These are phyloP conservation scores for Eucidaris tribuloides DNA, from an alignment of 35 echinoderm and acorn worm genomes.

Conservation along the genomic window DNA sequence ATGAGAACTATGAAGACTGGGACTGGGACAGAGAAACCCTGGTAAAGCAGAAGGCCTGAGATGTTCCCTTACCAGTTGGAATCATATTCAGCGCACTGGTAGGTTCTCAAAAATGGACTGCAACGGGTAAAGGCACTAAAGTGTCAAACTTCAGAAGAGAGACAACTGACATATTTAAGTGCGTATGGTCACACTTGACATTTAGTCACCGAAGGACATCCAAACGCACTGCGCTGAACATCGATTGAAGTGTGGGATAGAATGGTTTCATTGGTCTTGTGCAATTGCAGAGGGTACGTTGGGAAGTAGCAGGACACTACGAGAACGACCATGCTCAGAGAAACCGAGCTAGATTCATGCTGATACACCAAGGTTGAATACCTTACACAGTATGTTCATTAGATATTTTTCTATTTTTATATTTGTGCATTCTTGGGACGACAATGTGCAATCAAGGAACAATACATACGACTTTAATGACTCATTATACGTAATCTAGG, in stretches of 20 bases:
- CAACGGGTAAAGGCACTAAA: too few relatives aligned
- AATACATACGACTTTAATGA: conserved; percentile 28
- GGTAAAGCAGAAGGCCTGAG: too few relatives aligned
- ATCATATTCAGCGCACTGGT: too few relatives aligned
- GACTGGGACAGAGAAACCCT: too few relatives aligned
- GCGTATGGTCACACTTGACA: too few relatives aligned
- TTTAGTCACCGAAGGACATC: background rate
- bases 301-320: background rate
- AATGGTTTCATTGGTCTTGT: background rate
- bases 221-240: background rate
- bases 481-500: conserved; percentile 28
- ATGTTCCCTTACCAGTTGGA: too few relatives aligned
- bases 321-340: background rate
- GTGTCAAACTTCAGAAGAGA: too few relatives aligned
- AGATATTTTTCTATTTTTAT: conserved; percentile 2
- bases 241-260: conserved; percentile 20
- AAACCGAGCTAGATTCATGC: conserved; percentile 4
- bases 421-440: conserved; percentile 11
- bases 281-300: conserved; percentile 12
- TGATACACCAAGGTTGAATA: conserved; percentile 13
- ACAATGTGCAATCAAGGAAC: background rate
- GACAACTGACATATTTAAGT: too few relatives aligned
- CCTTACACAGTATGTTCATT: background rate
- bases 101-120: too few relatives aligned
- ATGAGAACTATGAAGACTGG: too few relatives aligned